phyloP scores from a whole-genome alignment of 2,113 vertebrate species.

The Chloropsis cyanopogon region DNA sequence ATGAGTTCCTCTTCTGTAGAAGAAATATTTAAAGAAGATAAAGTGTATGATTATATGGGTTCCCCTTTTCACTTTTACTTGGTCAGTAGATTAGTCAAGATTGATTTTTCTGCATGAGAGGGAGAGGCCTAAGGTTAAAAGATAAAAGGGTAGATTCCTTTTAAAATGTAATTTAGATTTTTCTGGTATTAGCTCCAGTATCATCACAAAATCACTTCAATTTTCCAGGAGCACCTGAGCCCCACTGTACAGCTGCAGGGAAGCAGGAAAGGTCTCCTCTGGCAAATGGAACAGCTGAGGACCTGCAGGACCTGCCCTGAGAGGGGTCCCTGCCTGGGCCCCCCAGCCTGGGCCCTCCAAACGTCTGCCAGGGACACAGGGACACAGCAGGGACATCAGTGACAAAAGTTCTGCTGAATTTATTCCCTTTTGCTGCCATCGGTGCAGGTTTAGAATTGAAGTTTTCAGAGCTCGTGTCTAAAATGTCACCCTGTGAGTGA shows the following conservation, averaged over 20 bases:
- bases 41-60: constrained; percentile 43
- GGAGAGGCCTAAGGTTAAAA: constrained; percentile 74
- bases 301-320: not conserved
- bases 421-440: not conserved
- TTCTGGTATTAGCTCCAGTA: constrained; percentile 56
- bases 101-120: constrained; percentile 76
- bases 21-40: constrained; percentile 49
- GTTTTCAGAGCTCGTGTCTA: not conserved
- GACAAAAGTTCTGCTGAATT: not conserved
- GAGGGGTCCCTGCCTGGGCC: not conserved
- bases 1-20: not conserved
- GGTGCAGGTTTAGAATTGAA: not conserved
- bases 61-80: constrained; percentile 60
- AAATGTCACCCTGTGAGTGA: accelerated
- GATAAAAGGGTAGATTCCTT: constrained; percentile 72
- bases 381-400: not conserved
- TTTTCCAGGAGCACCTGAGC: constrained; percentile 60
- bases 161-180: constrained; percentile 73
- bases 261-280: not conserved
- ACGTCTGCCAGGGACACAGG: not conserved
- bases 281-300: not conserved
- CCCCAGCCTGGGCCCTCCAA: accelerated
- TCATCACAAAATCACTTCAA: constrained; percentile 58
- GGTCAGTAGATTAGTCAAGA: constrained; percentile 72
- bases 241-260: not conserved